These are phyloP conservation scores for Enteromius unitaeniatus DNA, from an alignment of 2,797 vertebrate species.

Conservation along the genomic window DNA sequence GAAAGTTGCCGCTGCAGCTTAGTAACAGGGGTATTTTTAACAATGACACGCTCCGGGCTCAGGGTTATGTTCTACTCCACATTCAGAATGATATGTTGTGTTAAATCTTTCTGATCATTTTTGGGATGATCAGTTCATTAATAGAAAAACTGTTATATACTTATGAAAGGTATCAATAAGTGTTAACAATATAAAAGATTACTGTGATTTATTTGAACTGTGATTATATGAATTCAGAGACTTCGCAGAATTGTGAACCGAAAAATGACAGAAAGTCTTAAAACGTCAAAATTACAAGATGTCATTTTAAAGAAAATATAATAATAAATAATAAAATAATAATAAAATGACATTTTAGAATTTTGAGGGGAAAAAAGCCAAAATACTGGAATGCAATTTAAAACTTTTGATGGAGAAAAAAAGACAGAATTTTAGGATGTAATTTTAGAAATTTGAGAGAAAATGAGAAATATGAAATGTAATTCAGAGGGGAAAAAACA, in stretches of 20 bases:
- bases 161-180: neutral
- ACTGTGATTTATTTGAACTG: neutral
- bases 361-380: too few species aligned
- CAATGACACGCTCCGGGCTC: neutral
- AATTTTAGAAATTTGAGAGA: too few species aligned
- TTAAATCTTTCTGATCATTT: neutral
- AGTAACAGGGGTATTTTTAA: conserved; percentile 47
- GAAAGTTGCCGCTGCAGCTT: conserved; percentile 46
- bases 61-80: neutral
- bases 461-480: too few species aligned
- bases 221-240: neutral
- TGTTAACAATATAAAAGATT: neutral
- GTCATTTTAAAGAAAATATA: neutral
- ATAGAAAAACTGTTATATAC: too few species aligned
- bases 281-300: too few species aligned
- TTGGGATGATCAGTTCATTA: neutral
- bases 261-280: neutral
- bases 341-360: too few species aligned
- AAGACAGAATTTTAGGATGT: too few species aligned
- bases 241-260: neutral
- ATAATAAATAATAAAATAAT: neutral
- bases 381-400: too few species aligned
- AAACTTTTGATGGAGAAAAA: too few species aligned
- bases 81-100: neutral
- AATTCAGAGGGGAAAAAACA: too few species aligned